A percentile compares a stretch with the other conserved stretches of the same genome.
Conservation (phyloP, 1,140 invertebrate species). For the Bombus balteatus region DNA sequence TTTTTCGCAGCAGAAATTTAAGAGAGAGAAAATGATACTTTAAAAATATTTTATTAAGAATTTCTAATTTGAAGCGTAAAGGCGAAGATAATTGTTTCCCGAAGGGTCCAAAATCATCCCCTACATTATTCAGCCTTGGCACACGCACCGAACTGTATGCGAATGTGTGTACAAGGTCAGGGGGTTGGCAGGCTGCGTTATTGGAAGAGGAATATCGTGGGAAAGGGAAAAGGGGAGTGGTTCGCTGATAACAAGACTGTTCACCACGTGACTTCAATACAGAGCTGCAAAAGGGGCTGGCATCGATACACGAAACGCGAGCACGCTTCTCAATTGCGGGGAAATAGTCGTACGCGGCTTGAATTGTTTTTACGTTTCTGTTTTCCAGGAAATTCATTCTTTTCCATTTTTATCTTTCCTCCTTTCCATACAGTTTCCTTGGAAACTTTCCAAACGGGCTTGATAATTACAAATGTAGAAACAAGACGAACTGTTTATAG, state of each 20-base stretch:
- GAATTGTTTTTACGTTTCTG: constrained; percentile 25
- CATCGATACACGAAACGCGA: constrained; percentile 61
- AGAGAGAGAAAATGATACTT: background rate
- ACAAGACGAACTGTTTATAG: no score
- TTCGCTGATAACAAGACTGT: constrained; percentile 66
- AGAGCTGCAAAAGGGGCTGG: constrained; percentile 29
- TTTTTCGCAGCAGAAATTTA: no score
- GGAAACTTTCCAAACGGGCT: background rate
- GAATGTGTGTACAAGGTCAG: constrained; percentile 34
- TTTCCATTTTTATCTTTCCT: background rate
- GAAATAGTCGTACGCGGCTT: constrained; percentile 61
- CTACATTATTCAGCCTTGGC: background rate
- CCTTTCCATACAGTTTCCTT: background rate
- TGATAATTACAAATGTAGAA: background rate
- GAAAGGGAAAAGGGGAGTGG: constrained; percentile 37
- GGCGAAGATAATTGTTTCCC: background rate
- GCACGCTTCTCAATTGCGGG: constrained; percentile 62
- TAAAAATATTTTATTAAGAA: background rate
- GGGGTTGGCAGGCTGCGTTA: constrained; percentile 39
- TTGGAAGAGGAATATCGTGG: constrained; percentile 40
- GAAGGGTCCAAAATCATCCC: background rate
- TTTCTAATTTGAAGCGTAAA: background rate
- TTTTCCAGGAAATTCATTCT: background rate
- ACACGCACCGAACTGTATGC: background rate
- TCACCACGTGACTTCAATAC: constrained; percentile 70